Evolutionary conservation across 2,113 vertebrate genomes (phyloP), one percentile per base, ranked within the genome.

Genomic region (Channa argus): DNA sequence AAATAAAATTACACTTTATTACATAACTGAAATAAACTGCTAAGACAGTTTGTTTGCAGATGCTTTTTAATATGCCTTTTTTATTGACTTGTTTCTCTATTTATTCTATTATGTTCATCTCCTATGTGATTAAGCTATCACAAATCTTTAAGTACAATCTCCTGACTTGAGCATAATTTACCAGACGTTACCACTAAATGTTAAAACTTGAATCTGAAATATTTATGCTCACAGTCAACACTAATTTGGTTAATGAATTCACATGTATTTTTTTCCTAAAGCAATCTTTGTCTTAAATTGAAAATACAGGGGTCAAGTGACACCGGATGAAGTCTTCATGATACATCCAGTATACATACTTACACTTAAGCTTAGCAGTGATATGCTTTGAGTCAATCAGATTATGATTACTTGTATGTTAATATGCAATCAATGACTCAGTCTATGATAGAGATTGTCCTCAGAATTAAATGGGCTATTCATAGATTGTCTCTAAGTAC

Each of bases 371-470:
- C 65, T 68, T 53, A 71, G 58, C 24, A 62, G 47, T 38, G 64
- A 77, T 79, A 51, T 53, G 7, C 38, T 61, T 68, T 3, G 10
- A 55, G 47, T 63, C 61, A 88, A 80, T 80, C 79, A 64, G 60
- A 83, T 88, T 84, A 90, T 37, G 41, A n/a, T 45, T 37, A 64
- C 38, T 10, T 24, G 24, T 24, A 24, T 24, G 55, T 68, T 83
- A 71, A 72, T 83, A 72, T 60, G 63, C 37, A 41, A 74, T 75
- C 64, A 71, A 8, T 80, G 44, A 74, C 8, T 11, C 53, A 36
- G 60, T 73, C 62, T 51, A 69, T 63, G 37, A 66, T 54, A 68
- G 5, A 39, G 73, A 39, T 62, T 77, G 75, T 5, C 71, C 63
- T 86, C 69, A 67, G 51, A 69, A 59, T 84, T 77, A 72, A 66